Conservation (phyloP, 64 coral and sea anemone species). For the Pocillopora damicornis region DNA sequence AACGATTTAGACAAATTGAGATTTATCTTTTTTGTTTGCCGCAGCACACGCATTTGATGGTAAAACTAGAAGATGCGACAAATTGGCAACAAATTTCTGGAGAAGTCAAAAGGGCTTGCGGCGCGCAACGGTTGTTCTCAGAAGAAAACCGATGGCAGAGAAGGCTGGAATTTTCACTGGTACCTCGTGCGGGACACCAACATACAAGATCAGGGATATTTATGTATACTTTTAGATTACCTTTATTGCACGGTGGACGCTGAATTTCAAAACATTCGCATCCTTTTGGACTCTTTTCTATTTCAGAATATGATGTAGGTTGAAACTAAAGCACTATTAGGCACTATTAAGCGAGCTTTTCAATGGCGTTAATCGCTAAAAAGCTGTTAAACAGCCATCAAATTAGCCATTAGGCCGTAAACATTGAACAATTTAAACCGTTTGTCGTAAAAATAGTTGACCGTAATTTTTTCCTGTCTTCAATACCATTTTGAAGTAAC, state of each 20-base stretch:
- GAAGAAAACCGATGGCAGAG: constrained; percentile 34
- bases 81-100: constrained; percentile 58
- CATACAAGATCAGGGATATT: constrained; percentile 71
- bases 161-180: constrained; percentile 73
- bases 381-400: too few species aligned
- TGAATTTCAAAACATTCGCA: too few species aligned
- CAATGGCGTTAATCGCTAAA: too few species aligned
- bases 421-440: too few species aligned
- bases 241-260: not conserved
- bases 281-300: not conserved
- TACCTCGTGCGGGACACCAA: constrained; percentile 70
- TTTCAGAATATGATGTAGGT: too few species aligned
- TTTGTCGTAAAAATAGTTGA: too few species aligned
- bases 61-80: constrained; percentile 31
- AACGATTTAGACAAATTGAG: not conserved
- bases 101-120: not conserved
- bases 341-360: too few species aligned
- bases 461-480: too few species aligned
- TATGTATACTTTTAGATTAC: not conserved
- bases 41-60: constrained; percentile 67
- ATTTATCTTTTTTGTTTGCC: not conserved
- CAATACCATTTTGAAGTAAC: too few species aligned
- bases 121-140: constrained; percentile 54
- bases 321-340: too few species aligned
- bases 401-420: too few species aligned